Evolutionary conservation across 2,797 vertebrate genomes (phyloP), one percentile per base, ranked within the genome.

Genomic region (Molossus molossus): DNA sequence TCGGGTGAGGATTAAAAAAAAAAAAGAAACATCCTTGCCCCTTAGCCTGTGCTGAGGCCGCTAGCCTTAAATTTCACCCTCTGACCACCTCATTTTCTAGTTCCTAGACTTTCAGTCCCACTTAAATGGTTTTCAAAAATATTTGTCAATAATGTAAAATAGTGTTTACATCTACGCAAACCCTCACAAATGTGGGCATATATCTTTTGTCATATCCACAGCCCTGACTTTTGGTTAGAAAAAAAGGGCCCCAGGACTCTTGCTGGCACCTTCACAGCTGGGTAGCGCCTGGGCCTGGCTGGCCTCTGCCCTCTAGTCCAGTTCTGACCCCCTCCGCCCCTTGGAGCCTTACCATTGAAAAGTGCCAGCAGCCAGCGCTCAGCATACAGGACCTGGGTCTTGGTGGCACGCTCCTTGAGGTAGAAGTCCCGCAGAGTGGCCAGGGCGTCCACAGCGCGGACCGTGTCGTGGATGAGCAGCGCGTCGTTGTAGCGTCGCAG

Each of bases 401-500:
- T 73, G 0, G 0, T 0, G 1, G 93, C 55, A 1, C 72, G 96
- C 94, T 98, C 98, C 0, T 0, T 0, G 0, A 0, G 1, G 91
- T 99, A 99, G 98, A 99, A 99, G 0, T 98, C 96, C 29, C 98
- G 91, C 27, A 99, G 98, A 50, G 92, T 93, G 12, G 48, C 37
- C 91, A 99, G 98, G 2, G 99, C 99, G 0, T 99, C 99, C 17
- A 98, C 89, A 98, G 99, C 99, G 5, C 99, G 98, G 95, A 99
- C 98, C 0, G 99, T 98, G 97, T 99, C 99, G 0, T 99, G 99
- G 98, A 99, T 98, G 87, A 99, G 98, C 97, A 99, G 97, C 0
- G 99, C 99, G 0, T 99, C 99, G 0, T 99, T 99, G 98, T 99
- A 99, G 90, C 98, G 94, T 82, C 99, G 98, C 73, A 99, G 98